These are phyloP conservation scores for Seira ritae DNA, from an alignment of 2,888 invertebrate species.

Conservation along the genomic window DNA sequence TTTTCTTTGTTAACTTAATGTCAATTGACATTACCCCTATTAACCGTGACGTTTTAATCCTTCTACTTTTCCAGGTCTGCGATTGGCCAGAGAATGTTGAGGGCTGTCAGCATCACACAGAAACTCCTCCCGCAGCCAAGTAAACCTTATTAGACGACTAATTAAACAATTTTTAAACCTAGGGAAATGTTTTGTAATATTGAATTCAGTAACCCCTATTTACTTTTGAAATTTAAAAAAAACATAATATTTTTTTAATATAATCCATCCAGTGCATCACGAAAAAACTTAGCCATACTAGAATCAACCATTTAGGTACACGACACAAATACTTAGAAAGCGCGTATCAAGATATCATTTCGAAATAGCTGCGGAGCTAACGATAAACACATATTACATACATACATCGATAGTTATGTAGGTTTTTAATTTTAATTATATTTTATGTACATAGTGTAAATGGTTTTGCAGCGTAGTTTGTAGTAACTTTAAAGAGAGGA, in stretches of 20 bases:
- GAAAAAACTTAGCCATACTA: constrained; percentile 10
- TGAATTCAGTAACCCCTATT: neutral
- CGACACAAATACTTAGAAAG: constrained; percentile 10
- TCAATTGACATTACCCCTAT: no score
- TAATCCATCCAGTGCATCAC: neutral
- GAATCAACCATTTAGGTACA: constrained; percentile 1
- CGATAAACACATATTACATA: no score
- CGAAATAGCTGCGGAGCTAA: neutral
- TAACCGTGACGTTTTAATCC: no score
- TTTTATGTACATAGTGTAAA: constrained; percentile 53
- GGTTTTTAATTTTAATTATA: constrained; percentile 30
- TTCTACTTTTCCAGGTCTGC: constrained; percentile 81
- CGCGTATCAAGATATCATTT: constrained; percentile 18
- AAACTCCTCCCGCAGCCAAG: constrained; percentile 61
- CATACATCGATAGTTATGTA: constrained; percentile 15
- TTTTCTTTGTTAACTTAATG: no score
- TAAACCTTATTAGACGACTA: neutral
- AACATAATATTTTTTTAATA: constrained; percentile 25
- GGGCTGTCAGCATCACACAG: constrained; percentile 80
- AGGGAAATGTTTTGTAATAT: constrained; percentile 4
- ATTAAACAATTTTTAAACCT: constrained; percentile 9
- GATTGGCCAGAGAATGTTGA: constrained; percentile 98
- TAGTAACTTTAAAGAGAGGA: constrained; percentile 23
- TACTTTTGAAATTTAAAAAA: constrained; percentile 11
- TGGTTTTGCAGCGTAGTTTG: constrained; percentile 21